A percentile compares a stretch with the other conserved stretches of the same genome.
phyloP scores from a whole-genome alignment of 2,797 vertebrate genomes.

The Astyanax mexicanus region DNA sequence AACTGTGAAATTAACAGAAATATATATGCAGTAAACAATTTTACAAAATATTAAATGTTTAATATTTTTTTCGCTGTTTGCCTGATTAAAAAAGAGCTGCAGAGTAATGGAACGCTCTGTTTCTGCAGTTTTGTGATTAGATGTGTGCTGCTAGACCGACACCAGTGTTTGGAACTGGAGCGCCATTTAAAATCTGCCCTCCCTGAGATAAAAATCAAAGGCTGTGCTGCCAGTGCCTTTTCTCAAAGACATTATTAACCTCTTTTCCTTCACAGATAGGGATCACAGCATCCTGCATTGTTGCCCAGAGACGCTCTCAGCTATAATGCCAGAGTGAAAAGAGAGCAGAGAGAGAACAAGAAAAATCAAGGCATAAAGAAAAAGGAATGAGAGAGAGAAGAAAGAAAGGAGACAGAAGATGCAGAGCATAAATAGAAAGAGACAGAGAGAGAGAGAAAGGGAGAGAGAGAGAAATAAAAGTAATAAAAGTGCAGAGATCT shows the following conservation, averaged over 20 bases:
- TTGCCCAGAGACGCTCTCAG: conserved; percentile 51
- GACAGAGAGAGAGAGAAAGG: conserved; percentile 17
- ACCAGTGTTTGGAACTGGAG: conserved; percentile 58
- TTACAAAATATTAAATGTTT: not conserved
- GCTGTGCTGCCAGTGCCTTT: conserved; percentile 54
- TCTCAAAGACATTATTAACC: conserved; percentile 71
- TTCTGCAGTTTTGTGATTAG: conserved; percentile 71
- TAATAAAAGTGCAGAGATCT: conserved; percentile 40
- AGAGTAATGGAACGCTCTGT: conserved; percentile 59
- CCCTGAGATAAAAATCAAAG: conserved; percentile 62
- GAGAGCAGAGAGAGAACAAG: not conserved
- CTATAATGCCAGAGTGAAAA: conserved; percentile 42
- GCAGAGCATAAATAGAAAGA: not conserved
- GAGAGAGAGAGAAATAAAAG: conserved; percentile 35
- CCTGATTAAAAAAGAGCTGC: conserved; percentile 35
- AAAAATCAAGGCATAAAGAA: conserved; percentile 9
- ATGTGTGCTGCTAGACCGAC: conserved; percentile 70
- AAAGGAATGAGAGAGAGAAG: conserved; percentile 7
- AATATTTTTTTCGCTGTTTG: not conserved
- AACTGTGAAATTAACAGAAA: no score
- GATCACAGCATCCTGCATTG: conserved; percentile 61
- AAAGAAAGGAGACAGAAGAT: not conserved
- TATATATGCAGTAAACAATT: no score
- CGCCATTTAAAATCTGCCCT: conserved; percentile 18
- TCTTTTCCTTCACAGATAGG: conserved; percentile 57